Evolutionary conservation across 2,888 invertebrate genomes (phyloP).

Genomic region (Nysson spinosus): DNA sequence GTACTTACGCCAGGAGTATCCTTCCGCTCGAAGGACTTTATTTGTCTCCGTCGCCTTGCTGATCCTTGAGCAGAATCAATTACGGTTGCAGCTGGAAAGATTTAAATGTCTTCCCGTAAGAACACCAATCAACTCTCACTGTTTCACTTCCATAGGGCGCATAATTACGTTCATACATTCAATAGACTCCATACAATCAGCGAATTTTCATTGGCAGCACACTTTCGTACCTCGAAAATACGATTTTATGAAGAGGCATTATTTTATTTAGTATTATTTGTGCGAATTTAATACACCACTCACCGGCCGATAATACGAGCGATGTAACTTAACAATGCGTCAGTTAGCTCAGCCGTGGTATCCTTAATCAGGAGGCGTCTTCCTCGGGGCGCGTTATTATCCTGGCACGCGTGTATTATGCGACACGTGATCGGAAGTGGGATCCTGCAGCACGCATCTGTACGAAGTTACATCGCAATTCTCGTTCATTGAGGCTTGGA

Average conservation of each 20-base stretch:
- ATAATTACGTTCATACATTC: constrained; percentile 10
- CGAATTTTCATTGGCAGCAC: constrained; percentile 10
- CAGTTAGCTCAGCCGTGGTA: constrained; percentile 43
- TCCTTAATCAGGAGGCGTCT: constrained; percentile 61
- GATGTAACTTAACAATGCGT: constrained; percentile 39
- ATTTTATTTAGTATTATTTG: too few relatives aligned
- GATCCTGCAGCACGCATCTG: constrained; percentile 26
- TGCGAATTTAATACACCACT: too few relatives aligned
- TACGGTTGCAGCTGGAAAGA: background rate
- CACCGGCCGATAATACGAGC: constrained; percentile 39
- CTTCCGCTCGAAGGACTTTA: constrained; percentile 4
- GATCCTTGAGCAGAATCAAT: constrained; percentile 3
- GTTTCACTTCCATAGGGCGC: constrained; percentile 2
- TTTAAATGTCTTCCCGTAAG: background rate
- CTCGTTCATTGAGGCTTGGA: constrained; percentile 58
- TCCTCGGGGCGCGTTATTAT: constrained; percentile 59
- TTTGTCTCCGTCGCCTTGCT: background rate
- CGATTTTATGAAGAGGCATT: background rate
- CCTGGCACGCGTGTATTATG: constrained; percentile 62
- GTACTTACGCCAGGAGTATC: background rate
- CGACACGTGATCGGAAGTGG: constrained; percentile 63
- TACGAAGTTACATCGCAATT: constrained; percentile 62
- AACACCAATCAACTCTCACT: constrained; percentile 8
- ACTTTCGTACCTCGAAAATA: constrained; percentile 1
- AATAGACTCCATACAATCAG: background rate